Base-by-base conservation (phyloP, 2,797 vertebrate genomes). In the Falco naumanni region DNA sequence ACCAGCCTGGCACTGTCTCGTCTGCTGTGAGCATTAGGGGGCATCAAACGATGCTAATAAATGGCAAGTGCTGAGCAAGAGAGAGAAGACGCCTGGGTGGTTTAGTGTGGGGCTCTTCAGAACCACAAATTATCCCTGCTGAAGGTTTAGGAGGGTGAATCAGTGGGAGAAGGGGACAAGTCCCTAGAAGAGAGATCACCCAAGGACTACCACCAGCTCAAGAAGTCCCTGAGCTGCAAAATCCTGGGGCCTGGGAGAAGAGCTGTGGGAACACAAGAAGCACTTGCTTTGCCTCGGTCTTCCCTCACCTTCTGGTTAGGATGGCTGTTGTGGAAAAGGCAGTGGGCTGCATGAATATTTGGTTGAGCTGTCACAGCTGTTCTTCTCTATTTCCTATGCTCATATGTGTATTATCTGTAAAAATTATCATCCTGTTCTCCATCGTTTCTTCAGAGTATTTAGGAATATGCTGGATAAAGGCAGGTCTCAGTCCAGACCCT, bases 1-100 rank as follows among this genome's bases (percentile, higher is more conserved):
- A 1, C 22, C 33, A 72, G 53, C 24, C 54, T 29, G 2, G n/a
- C n/a, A 9, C 34, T 79, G 75, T 48, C 86, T 71, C n/a, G 0
- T 24, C 57, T 2, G 0, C 53, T 85, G 64, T 13, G 85, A 70
- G 95, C 96, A 56, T 95, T 93, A 91, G 95, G 92, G 92, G 92
- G 87, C 95, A 95, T 87, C 95, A 57, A 70, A 48, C 4, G 71
- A 83, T 77, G 75, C 70, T 57, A 19, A 53, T 16, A 81, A 48
- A 48, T 20, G 13, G 41, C 72, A 28, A 65, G 16, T 3, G 1
- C 43, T 0, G 10, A 51, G 56, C 34, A 8, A 34, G 60, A 47
- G 72, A 34, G 37, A 61, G 63, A 65, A 59, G 57, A 3, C 2
- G 0, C 12, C 5, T 31, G 26, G 1, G 2, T 8, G 6, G 20